These are phyloP conservation scores for Eumeta japonica DNA, from an alignment of 1,140 invertebrate genomes.

Conservation along the genomic window DNA sequence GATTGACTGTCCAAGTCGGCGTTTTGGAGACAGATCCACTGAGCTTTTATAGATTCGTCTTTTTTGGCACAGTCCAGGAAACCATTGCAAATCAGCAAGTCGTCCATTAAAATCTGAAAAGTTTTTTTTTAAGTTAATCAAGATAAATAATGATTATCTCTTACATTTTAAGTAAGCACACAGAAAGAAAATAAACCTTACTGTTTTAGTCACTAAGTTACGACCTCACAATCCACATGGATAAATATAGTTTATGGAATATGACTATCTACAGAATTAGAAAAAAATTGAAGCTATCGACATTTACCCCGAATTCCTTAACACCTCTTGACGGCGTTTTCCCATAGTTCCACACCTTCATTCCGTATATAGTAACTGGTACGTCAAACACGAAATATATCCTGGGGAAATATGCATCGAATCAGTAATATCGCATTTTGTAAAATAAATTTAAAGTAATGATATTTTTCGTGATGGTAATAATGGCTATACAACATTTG, in stretches of 20 bases:
- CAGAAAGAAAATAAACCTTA: too few species aligned
- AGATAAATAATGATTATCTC: slow-evolving; percentile 4
- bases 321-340: slow-evolving; percentile 75
- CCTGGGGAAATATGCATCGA: too few species aligned
- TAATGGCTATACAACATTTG: too few species aligned
- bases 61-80: slow-evolving; percentile 52
- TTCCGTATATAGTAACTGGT: slow-evolving; percentile 70
- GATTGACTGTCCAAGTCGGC: slow-evolving; percentile 25
- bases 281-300: too few species aligned
- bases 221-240: too few species aligned
- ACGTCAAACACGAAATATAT: slow-evolving; percentile 79
- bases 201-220: too few species aligned
- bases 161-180: not conserved
- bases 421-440: too few species aligned
- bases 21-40: slow-evolving; percentile 40
- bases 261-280: too few species aligned
- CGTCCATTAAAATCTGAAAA: slow-evolving; percentile 70
- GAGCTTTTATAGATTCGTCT: slow-evolving; percentile 32
- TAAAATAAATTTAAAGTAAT: too few species aligned
- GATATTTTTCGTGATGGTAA: too few species aligned
- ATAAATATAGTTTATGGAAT: too few species aligned
- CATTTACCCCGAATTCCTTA: slow-evolving; percentile 76
- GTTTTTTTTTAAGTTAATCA: too few species aligned
- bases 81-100: slow-evolving; percentile 75
- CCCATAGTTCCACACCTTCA: slow-evolving; percentile 83